Conservation (phyloP, 2,113 vertebrate genomes). For the Semicossyphus pulcher region DNA sequence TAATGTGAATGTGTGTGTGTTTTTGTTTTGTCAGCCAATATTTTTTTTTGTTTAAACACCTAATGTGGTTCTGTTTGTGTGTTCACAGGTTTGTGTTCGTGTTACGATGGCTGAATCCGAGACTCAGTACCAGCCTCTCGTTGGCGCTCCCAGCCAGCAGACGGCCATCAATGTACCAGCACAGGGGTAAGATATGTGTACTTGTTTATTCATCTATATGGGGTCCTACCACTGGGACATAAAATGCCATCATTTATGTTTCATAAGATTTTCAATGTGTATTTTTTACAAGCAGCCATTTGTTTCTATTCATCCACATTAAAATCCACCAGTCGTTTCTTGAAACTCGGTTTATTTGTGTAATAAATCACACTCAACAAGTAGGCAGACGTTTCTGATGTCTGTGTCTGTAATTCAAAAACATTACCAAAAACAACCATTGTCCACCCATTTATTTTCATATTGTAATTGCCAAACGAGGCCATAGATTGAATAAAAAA, state of each 20-base stretch:
- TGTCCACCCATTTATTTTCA: too few relatives aligned
- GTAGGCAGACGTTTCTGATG: too few relatives aligned
- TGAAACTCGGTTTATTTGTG: too few relatives aligned
- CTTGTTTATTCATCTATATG: background rate
- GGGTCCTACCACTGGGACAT: background rate
- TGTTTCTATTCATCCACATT: too few relatives aligned
- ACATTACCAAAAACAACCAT: too few relatives aligned
- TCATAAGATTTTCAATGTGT: background rate
- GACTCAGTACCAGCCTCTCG: conserved; percentile 34
- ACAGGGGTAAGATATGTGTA: conserved; percentile 25
- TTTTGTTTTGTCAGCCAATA: background rate
- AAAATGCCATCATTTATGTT: too few relatives aligned
- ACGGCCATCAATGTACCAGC: conserved; percentile 5
- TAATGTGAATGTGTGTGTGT: background rate
- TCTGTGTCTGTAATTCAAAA: too few relatives aligned
- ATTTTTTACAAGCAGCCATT: background rate
- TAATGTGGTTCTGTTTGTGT: background rate
- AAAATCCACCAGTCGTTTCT: too few relatives aligned
- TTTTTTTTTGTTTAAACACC: background rate
- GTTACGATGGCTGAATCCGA: conserved; percentile 55
- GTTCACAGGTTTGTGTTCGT: conserved; percentile 30
- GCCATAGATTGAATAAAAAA: too few relatives aligned
- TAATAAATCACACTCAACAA: too few relatives aligned
- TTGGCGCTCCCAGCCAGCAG: conserved; percentile 12
- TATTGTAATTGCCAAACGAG: background rate